phyloP scores from a whole-genome alignment of 2,797 vertebrate species.

The Lemur catta region DNA sequence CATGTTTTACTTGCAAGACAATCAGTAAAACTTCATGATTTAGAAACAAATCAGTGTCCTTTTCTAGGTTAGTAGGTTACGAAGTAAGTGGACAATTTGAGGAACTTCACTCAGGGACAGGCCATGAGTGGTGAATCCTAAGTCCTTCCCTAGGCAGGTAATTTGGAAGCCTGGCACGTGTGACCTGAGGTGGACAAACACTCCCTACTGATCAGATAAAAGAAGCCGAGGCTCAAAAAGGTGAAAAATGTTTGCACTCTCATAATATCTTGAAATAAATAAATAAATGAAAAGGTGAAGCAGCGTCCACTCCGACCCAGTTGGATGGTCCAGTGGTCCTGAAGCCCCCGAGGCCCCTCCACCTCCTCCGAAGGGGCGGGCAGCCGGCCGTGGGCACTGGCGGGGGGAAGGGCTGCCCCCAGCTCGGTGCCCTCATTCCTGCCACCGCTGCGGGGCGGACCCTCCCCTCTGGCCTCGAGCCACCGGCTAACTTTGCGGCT shows the following conservation, averaged over 20 bases:
- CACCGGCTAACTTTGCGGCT: rapidly evolving
- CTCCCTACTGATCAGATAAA: not conserved
- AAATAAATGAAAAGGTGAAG: too few relatives aligned
- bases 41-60: too few relatives aligned
- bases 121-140: not conserved
- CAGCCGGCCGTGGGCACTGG: rapidly evolving
- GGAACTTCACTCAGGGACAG: too few relatives aligned
- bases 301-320: not conserved
- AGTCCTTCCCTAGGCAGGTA: not conserved
- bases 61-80: too few relatives aligned
- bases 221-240: not conserved
- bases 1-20: too few relatives aligned
- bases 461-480: not conserved
- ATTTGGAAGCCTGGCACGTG: too few relatives aligned
- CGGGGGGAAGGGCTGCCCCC: rapidly evolving
- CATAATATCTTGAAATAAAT: too few relatives aligned
- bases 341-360: rapidly evolving
- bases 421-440: rapidly evolving
- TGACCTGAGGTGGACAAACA: not conserved
- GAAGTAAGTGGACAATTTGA: too few relatives aligned
- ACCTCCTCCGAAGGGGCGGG: rapidly evolving
- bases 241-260: too few relatives aligned
- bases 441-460: rapidly evolving
- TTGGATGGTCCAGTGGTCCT: not conserved
- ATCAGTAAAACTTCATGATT: too few relatives aligned